Percentiles rank a stretch among this genome's conserved stretches.
Conservation (phyloP, 2,113 vertebrate genomes). For the Nematolebias whitei region DNA sequence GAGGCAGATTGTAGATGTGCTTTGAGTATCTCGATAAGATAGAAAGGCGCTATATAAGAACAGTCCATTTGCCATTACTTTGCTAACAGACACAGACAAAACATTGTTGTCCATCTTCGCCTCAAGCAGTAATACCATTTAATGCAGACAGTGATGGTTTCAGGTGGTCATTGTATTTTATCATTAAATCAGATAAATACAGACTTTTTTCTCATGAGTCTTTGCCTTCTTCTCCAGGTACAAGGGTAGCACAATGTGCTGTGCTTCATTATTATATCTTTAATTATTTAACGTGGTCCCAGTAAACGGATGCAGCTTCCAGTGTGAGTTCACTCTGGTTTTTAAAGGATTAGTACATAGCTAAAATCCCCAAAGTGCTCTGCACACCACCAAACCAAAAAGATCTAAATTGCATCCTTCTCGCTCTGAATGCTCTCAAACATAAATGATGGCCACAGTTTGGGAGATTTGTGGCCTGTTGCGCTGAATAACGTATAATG, state of each 20-base stretch:
- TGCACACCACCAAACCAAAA: conserved; percentile 58
- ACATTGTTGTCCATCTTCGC: too few species aligned
- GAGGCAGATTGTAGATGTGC: too few species aligned
- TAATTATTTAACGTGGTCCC: conserved; percentile 35
- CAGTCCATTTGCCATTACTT: too few species aligned
- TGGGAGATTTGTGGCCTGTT: conserved; percentile 50
- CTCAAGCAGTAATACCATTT: too few species aligned
- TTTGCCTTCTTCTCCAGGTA: too few species aligned
- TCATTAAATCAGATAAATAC: too few species aligned
- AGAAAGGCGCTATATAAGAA: too few species aligned
- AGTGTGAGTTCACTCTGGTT: conserved; percentile 34
- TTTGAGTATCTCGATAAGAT: too few species aligned
- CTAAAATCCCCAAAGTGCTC: conserved; percentile 51
- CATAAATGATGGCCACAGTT: conserved; percentile 48
- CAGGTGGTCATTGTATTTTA: too few species aligned
- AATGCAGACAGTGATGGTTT: too few species aligned
- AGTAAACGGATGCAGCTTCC: conserved; percentile 34
- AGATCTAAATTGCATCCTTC: conserved; percentile 48
- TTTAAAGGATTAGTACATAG: conserved; percentile 56
- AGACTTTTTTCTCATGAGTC: too few species aligned
- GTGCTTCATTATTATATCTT: conserved; percentile 34
- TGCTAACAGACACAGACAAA: too few species aligned
- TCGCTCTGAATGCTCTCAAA: conserved; percentile 28
- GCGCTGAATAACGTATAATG: conserved; percentile 55
- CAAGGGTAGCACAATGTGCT: background rate